Conservation (phyloP, 2,113 vertebrate species). For the Coturnix japonica region DNA sequence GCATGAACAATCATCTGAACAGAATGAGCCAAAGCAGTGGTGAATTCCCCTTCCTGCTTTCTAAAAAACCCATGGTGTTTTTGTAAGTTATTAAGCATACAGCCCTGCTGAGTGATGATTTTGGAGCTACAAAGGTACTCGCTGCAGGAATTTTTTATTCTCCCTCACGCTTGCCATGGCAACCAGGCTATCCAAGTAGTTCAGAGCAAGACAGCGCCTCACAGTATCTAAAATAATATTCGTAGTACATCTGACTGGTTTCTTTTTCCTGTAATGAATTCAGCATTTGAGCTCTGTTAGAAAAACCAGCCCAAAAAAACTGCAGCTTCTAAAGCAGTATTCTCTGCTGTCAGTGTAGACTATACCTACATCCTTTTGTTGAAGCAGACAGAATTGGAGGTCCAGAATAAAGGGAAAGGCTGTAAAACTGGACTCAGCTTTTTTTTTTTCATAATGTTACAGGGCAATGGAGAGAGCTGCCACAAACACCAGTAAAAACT, state of each 20-base stretch:
- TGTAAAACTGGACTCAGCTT: background rate
- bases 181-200: conserved; percentile 29
- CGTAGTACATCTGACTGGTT: background rate
- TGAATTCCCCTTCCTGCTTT: background rate
- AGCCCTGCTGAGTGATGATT: conserved; percentile 44
- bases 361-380: too few relatives aligned
- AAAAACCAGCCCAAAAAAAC: background rate
- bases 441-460: background rate
- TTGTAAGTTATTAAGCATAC: conserved; percentile 52
- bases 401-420: background rate
- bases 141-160: conserved; percentile 49
- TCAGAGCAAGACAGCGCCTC: conserved; percentile 8
- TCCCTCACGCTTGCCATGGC: conserved; percentile 61
- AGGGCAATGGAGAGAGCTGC: background rate
- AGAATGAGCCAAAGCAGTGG: background rate
- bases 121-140: conserved; percentile 49
- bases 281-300: background rate
- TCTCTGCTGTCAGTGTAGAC: background rate
- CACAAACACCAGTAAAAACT: background rate
- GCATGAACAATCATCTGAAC: background rate
- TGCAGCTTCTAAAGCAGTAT: background rate
- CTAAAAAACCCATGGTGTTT: conserved; percentile 10
- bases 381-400: background rate
- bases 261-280: background rate
- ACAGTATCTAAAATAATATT: conserved; percentile 6